phyloP scores from a whole-genome alignment of 2,888 invertebrate species.

The Frankliniella intonsa region DNA sequence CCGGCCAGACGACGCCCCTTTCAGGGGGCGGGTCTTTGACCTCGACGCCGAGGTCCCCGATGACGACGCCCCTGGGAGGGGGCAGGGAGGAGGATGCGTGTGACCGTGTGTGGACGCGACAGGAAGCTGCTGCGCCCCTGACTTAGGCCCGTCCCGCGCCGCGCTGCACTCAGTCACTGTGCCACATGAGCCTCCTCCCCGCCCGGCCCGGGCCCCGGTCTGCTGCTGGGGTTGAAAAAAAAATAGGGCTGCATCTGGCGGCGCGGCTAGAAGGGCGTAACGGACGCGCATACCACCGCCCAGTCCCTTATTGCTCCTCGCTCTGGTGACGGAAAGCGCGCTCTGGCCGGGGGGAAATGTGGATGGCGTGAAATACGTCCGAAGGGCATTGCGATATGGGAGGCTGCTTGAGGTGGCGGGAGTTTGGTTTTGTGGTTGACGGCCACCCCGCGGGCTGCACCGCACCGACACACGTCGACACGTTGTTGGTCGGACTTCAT shows the following conservation, averaged over 20 bases:
- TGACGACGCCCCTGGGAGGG: background rate
- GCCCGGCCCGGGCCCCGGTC: background rate
- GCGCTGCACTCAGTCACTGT: background rate
- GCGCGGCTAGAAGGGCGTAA: background rate
- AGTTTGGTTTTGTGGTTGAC: too few relatives aligned
- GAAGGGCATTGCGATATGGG: too few relatives aligned
- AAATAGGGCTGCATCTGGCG: background rate
- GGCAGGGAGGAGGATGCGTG: too few relatives aligned
- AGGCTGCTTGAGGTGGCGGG: too few relatives aligned
- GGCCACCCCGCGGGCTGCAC: too few relatives aligned
- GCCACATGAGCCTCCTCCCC: background rate
- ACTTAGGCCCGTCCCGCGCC: background rate
- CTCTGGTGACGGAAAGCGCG: background rate
- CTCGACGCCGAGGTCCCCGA: background rate
- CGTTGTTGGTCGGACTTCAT: too few relatives aligned
- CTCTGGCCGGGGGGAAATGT: too few relatives aligned
- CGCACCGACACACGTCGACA: too few relatives aligned
- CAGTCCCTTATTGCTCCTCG: background rate
- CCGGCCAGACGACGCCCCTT: background rate
- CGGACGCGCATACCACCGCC: background rate
- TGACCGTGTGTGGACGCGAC: too few relatives aligned
- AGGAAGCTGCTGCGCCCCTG: too few relatives aligned
- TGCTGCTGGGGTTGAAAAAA: background rate
- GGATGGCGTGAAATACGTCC: too few relatives aligned
- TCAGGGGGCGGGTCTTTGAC: background rate